phyloP scores from a whole-genome alignment of 92 coral and sea anemone species.

The Palythoa caribaeorum region DNA sequence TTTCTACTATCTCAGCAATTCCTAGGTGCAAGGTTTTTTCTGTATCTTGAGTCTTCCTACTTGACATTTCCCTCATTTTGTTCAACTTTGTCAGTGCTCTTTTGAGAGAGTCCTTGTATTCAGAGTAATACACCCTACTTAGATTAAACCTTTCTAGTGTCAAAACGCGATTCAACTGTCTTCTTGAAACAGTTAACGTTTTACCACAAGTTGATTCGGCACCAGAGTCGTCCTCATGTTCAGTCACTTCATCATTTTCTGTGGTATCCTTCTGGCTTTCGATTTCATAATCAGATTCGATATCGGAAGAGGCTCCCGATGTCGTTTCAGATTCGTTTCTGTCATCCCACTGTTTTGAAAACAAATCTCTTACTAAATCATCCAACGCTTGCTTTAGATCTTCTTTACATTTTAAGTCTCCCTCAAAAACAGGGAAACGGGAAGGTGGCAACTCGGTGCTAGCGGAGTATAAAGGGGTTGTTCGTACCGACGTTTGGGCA shows the following conservation, averaged over 20 bases:
- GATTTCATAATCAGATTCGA: constrained; percentile 71
- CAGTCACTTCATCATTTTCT: constrained; percentile 52
- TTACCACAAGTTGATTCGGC: constrained; percentile 81
- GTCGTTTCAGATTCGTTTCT: constrained; percentile 72
- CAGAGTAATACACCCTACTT: constrained; percentile 87
- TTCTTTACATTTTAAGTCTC: constrained; percentile 68
- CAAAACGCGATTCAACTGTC: constrained; percentile 71
- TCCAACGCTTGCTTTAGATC: constrained; percentile 75
- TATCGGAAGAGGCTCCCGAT: constrained; percentile 86
- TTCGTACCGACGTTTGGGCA: neutral
- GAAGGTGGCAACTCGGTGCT: neutral
- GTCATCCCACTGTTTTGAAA: constrained; percentile 53
- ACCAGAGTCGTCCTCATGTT: constrained; percentile 66
- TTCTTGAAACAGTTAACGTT: constrained; percentile 71
- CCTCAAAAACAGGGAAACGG: constrained; percentile 3
- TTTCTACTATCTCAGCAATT: constrained; percentile 57
- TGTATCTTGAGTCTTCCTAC: constrained; percentile 51
- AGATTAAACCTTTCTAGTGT: constrained; percentile 86
- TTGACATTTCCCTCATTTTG: constrained; percentile 57
- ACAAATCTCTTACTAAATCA: constrained; percentile 51
- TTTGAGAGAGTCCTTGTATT: constrained; percentile 81
- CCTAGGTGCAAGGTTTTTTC: constrained; percentile 70
- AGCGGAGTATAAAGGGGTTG: constrained; percentile 5
- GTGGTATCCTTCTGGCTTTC: constrained; percentile 24
- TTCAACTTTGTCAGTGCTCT: constrained; percentile 69